phyloP scores from a whole-genome alignment of 1,140 invertebrate genomes.

The Thaumatotibia leucotreta region DNA sequence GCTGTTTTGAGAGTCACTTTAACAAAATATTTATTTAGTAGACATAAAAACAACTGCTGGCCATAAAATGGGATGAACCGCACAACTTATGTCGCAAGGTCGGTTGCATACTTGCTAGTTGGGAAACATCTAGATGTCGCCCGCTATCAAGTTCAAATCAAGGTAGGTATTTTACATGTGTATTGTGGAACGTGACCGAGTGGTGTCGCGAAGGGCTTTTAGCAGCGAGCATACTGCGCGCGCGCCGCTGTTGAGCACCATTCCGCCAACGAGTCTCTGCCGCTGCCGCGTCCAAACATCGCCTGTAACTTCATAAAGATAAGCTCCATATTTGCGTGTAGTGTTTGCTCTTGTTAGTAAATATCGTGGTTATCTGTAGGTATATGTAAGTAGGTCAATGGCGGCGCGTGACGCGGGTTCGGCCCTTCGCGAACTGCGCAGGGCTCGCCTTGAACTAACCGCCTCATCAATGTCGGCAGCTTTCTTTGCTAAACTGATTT shows the following conservation, averaged over 20 bases:
- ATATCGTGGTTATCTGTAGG: slow-evolving; percentile 25
- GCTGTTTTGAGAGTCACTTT: no score
- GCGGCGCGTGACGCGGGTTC: slow-evolving; percentile 64
- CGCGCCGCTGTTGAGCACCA: slow-evolving; percentile 31
- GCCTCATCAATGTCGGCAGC: slow-evolving; percentile 38
- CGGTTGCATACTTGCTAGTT: background rate
- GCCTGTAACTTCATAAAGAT: background rate
- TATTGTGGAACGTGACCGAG: slow-evolving; percentile 45
- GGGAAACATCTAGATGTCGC: slow-evolving; percentile 10
- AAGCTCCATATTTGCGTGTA: background rate
- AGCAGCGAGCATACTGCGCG: slow-evolving; percentile 55
- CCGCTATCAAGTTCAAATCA: slow-evolving; percentile 11
- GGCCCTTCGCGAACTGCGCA: slow-evolving; percentile 62
- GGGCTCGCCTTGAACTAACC: slow-evolving; percentile 70
- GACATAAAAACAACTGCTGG: background rate
- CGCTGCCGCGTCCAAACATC: background rate
- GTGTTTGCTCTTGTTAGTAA: background rate
- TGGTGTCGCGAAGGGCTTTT: slow-evolving; percentile 42
- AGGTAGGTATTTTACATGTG: slow-evolving; percentile 3
- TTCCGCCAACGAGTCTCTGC: background rate
- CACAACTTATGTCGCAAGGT: background rate
- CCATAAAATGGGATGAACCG: background rate
- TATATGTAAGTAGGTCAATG: slow-evolving; percentile 69
- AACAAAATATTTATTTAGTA: background rate
- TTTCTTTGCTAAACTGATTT: slow-evolving; percentile 55